A percentile compares a stretch with the other conserved stretches of the same genome.
Evolutionary conservation across 2,797 vertebrate species (phyloP).

Genomic region (Eospalax fontanierii): DNA sequence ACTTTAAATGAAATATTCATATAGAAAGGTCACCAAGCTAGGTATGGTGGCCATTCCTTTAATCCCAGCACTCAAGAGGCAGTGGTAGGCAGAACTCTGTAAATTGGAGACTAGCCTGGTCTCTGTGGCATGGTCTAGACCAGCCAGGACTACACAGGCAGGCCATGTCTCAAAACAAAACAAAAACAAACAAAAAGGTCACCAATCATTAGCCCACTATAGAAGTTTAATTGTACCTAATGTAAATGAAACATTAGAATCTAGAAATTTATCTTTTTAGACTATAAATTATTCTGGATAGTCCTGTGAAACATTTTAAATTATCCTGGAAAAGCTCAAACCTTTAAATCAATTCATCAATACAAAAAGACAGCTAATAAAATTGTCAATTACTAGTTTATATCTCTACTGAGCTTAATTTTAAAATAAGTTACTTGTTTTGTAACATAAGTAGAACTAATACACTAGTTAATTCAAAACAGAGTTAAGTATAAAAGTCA

Average conservation of each 20-base stretch:
- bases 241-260: slow-evolving; percentile 52
- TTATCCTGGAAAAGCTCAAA: slow-evolving; percentile 28
- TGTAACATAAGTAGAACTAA: slow-evolving; percentile 45
- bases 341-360: slow-evolving; percentile 54
- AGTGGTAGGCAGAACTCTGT: neutral
- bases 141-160: neutral
- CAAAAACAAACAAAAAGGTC: neutral
- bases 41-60: neutral
- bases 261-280: neutral
- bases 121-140: neutral
- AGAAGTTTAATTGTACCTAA: slow-evolving; percentile 54
- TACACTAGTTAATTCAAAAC: slow-evolving; percentile 38
- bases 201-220: neutral
- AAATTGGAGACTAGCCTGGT: neutral
- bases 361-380: slow-evolving; percentile 22
- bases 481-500: slow-evolving; percentile 37
- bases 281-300: slow-evolving; percentile 40
- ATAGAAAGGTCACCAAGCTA: neutral
- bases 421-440: slow-evolving; percentile 54
- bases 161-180: neutral
- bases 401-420: neutral
- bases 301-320: slow-evolving; percentile 64
- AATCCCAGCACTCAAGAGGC: neutral
- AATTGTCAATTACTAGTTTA: neutral
- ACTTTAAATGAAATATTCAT: slow-evolving; percentile 28